These are phyloP conservation scores for Lota lota DNA, from an alignment of 2,113 vertebrate genomes.

Conservation along the genomic window DNA sequence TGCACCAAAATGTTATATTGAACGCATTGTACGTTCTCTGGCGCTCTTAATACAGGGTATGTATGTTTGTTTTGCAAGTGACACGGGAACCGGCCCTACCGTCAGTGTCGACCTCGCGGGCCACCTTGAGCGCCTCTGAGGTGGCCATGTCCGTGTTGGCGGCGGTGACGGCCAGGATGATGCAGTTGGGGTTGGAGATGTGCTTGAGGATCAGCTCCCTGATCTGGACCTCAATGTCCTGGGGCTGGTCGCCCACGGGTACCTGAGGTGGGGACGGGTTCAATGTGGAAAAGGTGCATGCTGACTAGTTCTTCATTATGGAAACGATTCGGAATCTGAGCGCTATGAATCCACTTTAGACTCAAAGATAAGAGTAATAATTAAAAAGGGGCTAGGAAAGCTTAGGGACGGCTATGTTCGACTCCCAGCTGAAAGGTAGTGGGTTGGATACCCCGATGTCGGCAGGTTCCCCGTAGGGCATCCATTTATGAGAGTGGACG, in stretches of 20 bases:
- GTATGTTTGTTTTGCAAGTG: too few relatives aligned
- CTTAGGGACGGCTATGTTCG: too few relatives aligned
- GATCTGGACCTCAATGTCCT: slow-evolving; percentile 96
- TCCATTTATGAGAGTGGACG: too few relatives aligned
- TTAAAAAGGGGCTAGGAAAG: too few relatives aligned
- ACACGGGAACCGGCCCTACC: slow-evolving; percentile 64
- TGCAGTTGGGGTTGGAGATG: slow-evolving; percentile 97
- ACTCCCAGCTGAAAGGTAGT: too few relatives aligned
- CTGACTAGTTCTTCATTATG: not conserved
- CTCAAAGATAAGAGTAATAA: not conserved
- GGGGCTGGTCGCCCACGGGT: slow-evolving; percentile 95
- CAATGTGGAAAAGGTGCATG: not conserved
- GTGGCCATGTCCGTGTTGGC: slow-evolving; percentile 99
- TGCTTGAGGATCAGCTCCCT: slow-evolving; percentile 92
- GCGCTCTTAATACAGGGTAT: too few relatives aligned
- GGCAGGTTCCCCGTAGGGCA: too few relatives aligned
- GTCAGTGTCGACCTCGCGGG: slow-evolving; percentile 93
- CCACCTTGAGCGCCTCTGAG: slow-evolving; percentile 95
- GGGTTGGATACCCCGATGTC: too few relatives aligned
- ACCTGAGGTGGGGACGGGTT: slow-evolving; percentile 72
- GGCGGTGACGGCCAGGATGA: slow-evolving; percentile 95
- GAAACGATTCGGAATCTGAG: too few relatives aligned
- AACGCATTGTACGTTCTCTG: too few relatives aligned
- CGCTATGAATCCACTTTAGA: too few relatives aligned
- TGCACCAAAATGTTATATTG: too few relatives aligned